Base-by-base conservation (phyloP, 92 coral and sea anemone species). In the Actinernus sp. region DNA sequence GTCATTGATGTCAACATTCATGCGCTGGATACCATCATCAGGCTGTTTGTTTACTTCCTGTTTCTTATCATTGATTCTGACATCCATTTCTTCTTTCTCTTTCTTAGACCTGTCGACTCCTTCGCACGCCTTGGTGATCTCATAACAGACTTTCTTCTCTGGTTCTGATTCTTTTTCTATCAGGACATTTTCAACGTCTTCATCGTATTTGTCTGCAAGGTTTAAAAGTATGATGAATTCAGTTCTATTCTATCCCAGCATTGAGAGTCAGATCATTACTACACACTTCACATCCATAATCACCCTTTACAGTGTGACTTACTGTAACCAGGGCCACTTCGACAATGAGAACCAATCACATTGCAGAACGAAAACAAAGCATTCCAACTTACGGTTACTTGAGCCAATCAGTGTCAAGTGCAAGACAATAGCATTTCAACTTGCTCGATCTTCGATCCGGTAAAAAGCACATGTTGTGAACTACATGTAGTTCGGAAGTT, bases 61-160 rank as follows among this genome's bases (percentile, higher is more conserved):
- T 49, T 84, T 78, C 60, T 76, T 41, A 48, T 88, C 87, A 32
- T 95, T 95, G 46, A 91, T 52, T 51, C 88, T 71, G 34, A 87
- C 92, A 23, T 95, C 89, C 55, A 95, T 31, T 14, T 89, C 86
- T 49, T 95, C 99, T 64, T 95, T 95, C 21, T 86, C 92, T 43
- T 91, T 95, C 73, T 87, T 75, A 12, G 83, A 74, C n/a, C 99
- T 82, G 39, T 95, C 99, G 1, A 95, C 99, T 14, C 99, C 99
- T 63, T 91, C 89, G 41, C 99, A 95, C 2, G 99, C 99, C 53
- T 84, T 76, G 3, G 95, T 76, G 30, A 95, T 63, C 61, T 87
- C 88, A 46, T 87, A 84, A 58, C 99, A 95, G n/a, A 95, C 82
- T 46, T 74, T 75, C 22, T 91, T 65, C 51, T 95, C 99, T 36